phyloP scores from a whole-genome alignment of 2,888 invertebrate species.

The Crocallis elinguaria region DNA sequence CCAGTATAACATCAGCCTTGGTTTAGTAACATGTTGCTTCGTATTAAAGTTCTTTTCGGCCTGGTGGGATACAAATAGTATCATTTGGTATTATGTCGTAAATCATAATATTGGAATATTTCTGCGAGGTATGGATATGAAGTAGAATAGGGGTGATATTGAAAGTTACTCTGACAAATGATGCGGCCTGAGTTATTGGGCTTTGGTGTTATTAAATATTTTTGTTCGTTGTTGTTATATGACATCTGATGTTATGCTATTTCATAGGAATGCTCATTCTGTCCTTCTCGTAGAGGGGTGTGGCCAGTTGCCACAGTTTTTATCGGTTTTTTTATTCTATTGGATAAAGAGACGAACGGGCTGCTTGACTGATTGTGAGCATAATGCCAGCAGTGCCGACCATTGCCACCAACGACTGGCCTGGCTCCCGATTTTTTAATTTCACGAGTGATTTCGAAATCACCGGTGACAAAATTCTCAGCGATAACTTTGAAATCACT shows the following conservation, averaged over 20 bases:
- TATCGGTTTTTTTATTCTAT: too few species aligned
- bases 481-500: too few species aligned
- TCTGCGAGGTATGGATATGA: conserved; percentile 56
- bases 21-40: background rate
- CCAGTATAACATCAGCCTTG: conserved; percentile 48
- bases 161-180: conserved; percentile 78
- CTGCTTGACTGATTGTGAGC: too few species aligned
- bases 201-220: conserved; percentile 51
- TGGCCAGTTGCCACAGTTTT: too few species aligned
- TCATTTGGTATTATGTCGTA: conserved; percentile 69
- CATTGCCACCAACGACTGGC: too few species aligned
- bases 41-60: background rate
- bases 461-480: too few species aligned
- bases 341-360: too few species aligned
- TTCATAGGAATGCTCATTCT: too few species aligned
- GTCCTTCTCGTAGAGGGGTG: too few species aligned
- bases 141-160: conserved; percentile 69
- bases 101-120: conserved; percentile 82
- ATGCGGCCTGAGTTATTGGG: conserved; percentile 51
- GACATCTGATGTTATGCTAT: background rate
- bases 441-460: too few species aligned
- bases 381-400: too few species aligned
- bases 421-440: too few species aligned
- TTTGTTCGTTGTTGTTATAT: conserved; percentile 32
- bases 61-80: conserved; percentile 6